Percentiles rank a stretch among this genome's conserved stretches.
Conservation (phyloP, 1,140 invertebrate species). For the Formica exsecta region DNA sequence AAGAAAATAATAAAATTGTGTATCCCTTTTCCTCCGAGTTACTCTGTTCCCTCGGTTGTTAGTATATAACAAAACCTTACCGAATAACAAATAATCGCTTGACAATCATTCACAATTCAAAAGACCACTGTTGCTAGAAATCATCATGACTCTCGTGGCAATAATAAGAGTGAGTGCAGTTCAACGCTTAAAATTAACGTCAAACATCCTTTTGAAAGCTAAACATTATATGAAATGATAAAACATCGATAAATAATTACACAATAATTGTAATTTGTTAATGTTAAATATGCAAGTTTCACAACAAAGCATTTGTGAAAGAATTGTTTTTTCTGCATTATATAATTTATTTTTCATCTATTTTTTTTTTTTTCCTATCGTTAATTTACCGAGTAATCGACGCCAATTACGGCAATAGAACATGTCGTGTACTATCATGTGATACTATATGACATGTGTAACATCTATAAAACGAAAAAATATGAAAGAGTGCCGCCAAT, state of each 20-base stretch:
- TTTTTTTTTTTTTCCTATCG: neutral
- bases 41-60: neutral
- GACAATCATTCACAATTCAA: neutral
- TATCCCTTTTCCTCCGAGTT: slow-evolving; percentile 46
- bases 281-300: neutral
- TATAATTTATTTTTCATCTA: neutral
- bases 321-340: neutral
- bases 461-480: slow-evolving; percentile 16
- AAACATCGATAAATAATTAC: neutral
- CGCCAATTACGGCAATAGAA: neutral
- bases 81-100: neutral
- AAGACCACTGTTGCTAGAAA: neutral
- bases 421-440: neutral
- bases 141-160: neutral
- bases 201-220: neutral
- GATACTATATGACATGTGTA: neutral
- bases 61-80: neutral
- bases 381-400: neutral
- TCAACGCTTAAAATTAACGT: neutral
- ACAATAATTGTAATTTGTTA: neutral
- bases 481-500: neutral
- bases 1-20: slow-evolving; percentile 41
- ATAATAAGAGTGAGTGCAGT: neutral
- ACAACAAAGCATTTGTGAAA: too few relatives aligned
- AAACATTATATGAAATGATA: neutral